Evolutionary conservation across 2,797 vertebrate species (phyloP).

Genomic region (Esox lucius): DNA sequence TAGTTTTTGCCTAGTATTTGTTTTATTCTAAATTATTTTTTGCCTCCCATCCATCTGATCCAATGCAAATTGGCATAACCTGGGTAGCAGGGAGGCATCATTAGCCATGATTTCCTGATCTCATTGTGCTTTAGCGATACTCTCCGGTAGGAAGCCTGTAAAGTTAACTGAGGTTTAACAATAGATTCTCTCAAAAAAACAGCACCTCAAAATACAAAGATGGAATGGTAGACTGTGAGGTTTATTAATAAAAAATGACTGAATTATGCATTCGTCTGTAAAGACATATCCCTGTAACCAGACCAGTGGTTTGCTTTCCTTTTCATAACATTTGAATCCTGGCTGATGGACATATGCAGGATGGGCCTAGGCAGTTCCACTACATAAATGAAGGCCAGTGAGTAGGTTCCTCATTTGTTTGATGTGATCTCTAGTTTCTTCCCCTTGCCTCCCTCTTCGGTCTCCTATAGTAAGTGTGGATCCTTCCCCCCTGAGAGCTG

Average conservation of each 20-base stretch:
- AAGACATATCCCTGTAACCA: not conserved
- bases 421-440: conserved; percentile 16
- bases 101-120: no score
- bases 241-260: no score
- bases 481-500: conserved; percentile 91
- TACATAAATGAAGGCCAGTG: not conserved
- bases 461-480: conserved; percentile 84
- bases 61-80: no score
- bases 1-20: no score
- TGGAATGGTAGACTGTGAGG: not conserved
- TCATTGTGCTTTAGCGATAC: no score
- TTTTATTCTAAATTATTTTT: no score
- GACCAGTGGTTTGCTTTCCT: not conserved
- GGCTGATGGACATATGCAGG: not conserved
- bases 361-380: not conserved
- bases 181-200: no score
- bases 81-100: no score
- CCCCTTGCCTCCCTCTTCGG: not conserved
- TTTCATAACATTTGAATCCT: not conserved
- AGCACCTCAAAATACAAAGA: not conserved
- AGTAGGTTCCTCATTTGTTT: not conserved
- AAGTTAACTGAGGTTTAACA: no score
- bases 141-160: no score
- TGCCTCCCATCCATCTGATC: no score
- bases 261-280: no score